A percentile compares a stretch with the other conserved stretches of the same genome.
These are phyloP conservation scores for Drosophila ananassae DNA, from an alignment of 1,140 invertebrate genomes.

Conservation along the genomic window DNA sequence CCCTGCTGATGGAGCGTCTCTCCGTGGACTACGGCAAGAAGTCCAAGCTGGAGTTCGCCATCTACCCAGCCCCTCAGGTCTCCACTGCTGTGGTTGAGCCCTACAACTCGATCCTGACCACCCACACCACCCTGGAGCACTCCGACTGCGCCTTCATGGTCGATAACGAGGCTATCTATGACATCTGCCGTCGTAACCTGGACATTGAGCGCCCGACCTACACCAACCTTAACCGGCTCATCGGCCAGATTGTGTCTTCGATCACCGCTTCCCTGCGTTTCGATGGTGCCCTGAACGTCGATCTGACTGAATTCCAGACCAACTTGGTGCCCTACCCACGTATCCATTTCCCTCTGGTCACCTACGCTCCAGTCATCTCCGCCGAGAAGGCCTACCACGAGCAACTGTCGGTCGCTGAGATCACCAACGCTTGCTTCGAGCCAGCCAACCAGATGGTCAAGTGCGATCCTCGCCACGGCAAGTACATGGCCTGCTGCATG, in stretches of 20 bases:
- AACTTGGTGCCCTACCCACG: conserved; percentile 94
- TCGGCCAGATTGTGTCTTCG: conserved; percentile 94
- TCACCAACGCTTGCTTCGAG: conserved; percentile 95
- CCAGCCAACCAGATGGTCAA: conserved; percentile 97
- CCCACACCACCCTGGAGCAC: conserved; percentile 92
- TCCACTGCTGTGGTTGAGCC: conserved; percentile 96
- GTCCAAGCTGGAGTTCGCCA: conserved; percentile 94
- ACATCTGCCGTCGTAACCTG: conserved; percentile 94
- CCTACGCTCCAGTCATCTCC: conserved; percentile 93
- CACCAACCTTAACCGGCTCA: conserved; percentile 91
- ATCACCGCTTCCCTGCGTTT: conserved; percentile 95
- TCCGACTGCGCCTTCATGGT: conserved; percentile 96
- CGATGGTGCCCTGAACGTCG: conserved; percentile 94
- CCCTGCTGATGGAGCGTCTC: conserved; percentile 94
- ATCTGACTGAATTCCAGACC: conserved; percentile 95
- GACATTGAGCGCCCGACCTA: conserved; percentile 94
- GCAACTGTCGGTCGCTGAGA: conserved; percentile 92
- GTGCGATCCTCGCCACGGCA: conserved; percentile 94
- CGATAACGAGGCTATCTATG: conserved; percentile 95
- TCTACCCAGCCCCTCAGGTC: conserved; percentile 95
- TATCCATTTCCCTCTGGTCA: conserved; percentile 93
- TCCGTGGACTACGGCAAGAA: conserved; percentile 96
- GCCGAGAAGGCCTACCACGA: conserved; percentile 95
- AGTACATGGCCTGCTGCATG: conserved; percentile 96
- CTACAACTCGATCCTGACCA: conserved; percentile 94